Evolutionary conservation across 2,113 vertebrate genomes (phyloP).

Genomic region (Plecotus auritus): DNA sequence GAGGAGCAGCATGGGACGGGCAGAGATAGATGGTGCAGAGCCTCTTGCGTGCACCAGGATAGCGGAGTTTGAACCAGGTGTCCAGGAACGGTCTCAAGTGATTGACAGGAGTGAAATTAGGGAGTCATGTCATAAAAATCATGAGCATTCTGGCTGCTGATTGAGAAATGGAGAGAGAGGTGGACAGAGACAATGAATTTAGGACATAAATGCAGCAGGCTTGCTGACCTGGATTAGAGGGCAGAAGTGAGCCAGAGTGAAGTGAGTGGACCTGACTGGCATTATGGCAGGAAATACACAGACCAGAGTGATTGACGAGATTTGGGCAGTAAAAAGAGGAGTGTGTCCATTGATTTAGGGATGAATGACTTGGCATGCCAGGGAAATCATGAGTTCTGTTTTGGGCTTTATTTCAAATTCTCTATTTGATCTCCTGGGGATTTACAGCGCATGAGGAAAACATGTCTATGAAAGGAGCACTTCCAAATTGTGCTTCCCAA

Average conservation of each 20-base stretch:
- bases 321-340: not conserved
- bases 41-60: no score
- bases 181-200: not conserved
- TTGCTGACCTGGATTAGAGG: not conserved
- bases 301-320: not conserved
- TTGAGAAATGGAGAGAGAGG: not conserved
- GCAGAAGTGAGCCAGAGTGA: not conserved
- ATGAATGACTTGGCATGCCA: no score
- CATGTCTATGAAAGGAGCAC: not conserved
- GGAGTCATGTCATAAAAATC: not conserved
- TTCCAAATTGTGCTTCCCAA: not conserved
- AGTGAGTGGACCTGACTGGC: accelerated
- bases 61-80: not conserved
- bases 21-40: no score
- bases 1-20: accelerated
- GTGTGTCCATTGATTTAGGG: accelerated
- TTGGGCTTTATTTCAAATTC: not conserved
- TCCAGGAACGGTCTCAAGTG: not conserved
- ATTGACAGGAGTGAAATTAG: not conserved
- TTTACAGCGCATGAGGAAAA: not conserved
- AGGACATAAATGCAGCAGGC: not conserved
- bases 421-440: not conserved
- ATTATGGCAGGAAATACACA: accelerated
- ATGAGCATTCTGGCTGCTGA: not conserved
- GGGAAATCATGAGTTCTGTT: accelerated